Conservation (phyloP, 2,113 vertebrate genomes). For the Lutjanus erythropterus region DNA sequence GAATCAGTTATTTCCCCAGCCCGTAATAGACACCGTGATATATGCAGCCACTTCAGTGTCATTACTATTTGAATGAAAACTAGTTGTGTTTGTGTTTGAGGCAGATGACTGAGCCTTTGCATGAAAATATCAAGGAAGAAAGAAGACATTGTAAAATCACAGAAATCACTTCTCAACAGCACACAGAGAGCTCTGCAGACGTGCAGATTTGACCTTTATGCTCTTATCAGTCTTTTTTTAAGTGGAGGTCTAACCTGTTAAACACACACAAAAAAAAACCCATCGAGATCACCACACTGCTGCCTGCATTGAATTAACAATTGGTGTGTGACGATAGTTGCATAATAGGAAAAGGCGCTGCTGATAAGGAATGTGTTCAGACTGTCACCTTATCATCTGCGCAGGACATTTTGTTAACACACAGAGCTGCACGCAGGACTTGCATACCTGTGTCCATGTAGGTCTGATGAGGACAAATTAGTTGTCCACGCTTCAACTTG, state of each 20-base stretch:
- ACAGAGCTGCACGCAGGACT: neutral
- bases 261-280: neutral
- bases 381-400: constrained; percentile 45
- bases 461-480: constrained; percentile 8
- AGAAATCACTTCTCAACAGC: neutral
- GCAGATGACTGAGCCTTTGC: neutral
- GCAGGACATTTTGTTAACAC: constrained; percentile 25
- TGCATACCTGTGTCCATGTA: constrained; percentile 3
- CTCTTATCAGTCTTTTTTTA: neutral
- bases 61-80: neutral
- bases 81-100: neutral
- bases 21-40: no score
- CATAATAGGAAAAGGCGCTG: constrained; percentile 46
- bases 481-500: no score
- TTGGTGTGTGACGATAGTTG: constrained; percentile 32
- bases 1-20: no score
- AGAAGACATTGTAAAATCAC: neutral
- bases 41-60: neutral
- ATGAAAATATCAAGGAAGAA: neutral
- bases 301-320: constrained; percentile 13
- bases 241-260: neutral
- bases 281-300: neutral
- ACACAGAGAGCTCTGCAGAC: fast-evolving
- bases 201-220: constrained; percentile 22
- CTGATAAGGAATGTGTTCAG: constrained; percentile 58